A percentile compares a stretch with the other conserved stretches of the same genome.
These are phyloP conservation scores for Characodon lateralis DNA, from an alignment of 2,797 vertebrate species.

Conservation along the genomic window DNA sequence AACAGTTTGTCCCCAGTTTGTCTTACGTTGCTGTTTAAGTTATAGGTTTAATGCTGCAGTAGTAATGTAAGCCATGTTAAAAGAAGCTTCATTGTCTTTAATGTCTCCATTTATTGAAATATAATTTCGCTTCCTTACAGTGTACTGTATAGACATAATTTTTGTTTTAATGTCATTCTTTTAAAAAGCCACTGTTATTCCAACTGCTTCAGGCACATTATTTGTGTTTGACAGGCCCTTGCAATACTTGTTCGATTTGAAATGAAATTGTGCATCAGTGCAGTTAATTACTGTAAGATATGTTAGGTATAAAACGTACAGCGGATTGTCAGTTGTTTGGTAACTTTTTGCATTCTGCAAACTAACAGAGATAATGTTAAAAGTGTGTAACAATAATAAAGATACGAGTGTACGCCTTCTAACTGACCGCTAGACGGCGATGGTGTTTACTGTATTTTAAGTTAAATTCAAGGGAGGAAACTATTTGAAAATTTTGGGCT, in stretches of 20 bases:
- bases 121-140: no score
- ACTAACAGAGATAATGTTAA: slow-evolving; percentile 19
- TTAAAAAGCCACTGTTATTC: neutral
- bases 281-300: neutral
- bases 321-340: neutral
- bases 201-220: neutral
- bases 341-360: slow-evolving; percentile 13
- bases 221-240: neutral
- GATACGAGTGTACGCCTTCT: neutral
- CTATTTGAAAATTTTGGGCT: no score
- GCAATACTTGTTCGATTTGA: neutral
- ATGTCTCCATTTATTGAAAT: neutral
- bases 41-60: slow-evolving; percentile 3
- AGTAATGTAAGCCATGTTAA: neutral
- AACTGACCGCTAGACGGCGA: slow-evolving; percentile 42
- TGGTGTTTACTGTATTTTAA: neutral
- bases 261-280: neutral
- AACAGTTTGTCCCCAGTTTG: slow-evolving; percentile 22
- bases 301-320: neutral
- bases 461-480: neutral
- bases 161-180: neutral
- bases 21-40: neutral
- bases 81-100: neutral
- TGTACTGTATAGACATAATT: neutral
- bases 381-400: slow-evolving; percentile 22